phyloP scores from a whole-genome alignment of 2,888 invertebrate genomes.

The Athalia circularis region DNA sequence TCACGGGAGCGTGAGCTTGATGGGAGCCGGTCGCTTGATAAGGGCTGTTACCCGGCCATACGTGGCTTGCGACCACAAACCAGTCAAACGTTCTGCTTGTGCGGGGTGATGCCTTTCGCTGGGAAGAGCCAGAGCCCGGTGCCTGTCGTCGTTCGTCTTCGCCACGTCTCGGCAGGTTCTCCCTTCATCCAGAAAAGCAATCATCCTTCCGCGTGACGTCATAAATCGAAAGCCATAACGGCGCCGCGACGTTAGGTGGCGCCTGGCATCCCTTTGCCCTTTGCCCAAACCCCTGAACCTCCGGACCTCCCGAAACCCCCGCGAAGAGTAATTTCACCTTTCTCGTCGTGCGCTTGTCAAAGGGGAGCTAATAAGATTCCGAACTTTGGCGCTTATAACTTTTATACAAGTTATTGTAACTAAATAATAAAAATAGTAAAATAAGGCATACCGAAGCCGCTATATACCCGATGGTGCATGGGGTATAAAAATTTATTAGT shows the following conservation, averaged over 20 bases:
- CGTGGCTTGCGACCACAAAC: constrained; percentile 34
- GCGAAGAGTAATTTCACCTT: constrained; percentile 37
- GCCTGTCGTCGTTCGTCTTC: constrained; percentile 16
- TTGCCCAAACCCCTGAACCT: constrained; percentile 17
- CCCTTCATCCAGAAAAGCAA: constrained; percentile 59
- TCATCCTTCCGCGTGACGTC: constrained; percentile 64
- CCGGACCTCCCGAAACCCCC: neutral
- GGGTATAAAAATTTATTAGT: neutral
- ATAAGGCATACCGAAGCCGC: neutral
- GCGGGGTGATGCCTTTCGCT: too few relatives aligned
- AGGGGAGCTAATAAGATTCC: neutral
- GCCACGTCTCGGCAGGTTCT: constrained; percentile 13
- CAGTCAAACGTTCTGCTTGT: neutral
- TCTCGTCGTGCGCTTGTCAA: neutral
- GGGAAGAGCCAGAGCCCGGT: neutral
- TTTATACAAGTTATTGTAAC: neutral
- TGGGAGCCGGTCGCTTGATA: constrained; percentile 51
- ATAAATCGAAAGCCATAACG: constrained; percentile 67
- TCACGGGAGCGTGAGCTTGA: constrained; percentile 54
- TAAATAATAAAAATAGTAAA: neutral
- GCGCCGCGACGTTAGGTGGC: constrained; percentile 58
- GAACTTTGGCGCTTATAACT: constrained; percentile 15
- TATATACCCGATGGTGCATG: neutral
- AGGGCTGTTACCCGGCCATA: constrained; percentile 50
- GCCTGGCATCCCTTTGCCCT: constrained; percentile 56